These are phyloP conservation scores for Actenoides hombroni DNA, from an alignment of 2,113 vertebrate genomes.

Conservation along the genomic window DNA sequence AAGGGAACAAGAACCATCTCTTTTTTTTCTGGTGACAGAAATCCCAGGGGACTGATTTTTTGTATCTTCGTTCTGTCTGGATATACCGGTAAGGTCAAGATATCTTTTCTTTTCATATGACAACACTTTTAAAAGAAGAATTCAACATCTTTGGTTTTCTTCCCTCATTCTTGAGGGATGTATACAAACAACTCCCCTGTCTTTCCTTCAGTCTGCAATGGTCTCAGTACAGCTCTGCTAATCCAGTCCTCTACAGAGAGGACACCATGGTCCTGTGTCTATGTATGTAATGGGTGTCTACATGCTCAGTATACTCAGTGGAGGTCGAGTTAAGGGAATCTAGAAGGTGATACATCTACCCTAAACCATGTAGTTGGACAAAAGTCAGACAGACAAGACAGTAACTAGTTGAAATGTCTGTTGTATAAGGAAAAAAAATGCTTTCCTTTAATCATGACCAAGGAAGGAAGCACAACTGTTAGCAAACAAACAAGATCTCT, in stretches of 20 bases:
- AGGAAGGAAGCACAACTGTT: background rate
- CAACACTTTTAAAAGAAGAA: background rate
- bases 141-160: background rate
- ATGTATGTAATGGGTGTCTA: background rate
- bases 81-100: background rate
- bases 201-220: background rate
- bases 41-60: background rate
- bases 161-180: background rate
- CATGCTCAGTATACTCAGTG: background rate
- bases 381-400: background rate
- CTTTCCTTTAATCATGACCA: background rate
- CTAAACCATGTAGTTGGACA: background rate
- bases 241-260: background rate
- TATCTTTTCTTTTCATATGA: background rate
- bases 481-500: background rate
- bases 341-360: background rate
- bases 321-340: background rate
- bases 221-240: background rate
- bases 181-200: background rate
- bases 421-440: background rate
- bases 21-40: no score
- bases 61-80: background rate
- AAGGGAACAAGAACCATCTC: background rate
- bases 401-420: background rate
- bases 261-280: background rate